phyloP scores from a whole-genome alignment of 92 coral and sea anemone genomes.

The Blastomussa wellsi region DNA sequence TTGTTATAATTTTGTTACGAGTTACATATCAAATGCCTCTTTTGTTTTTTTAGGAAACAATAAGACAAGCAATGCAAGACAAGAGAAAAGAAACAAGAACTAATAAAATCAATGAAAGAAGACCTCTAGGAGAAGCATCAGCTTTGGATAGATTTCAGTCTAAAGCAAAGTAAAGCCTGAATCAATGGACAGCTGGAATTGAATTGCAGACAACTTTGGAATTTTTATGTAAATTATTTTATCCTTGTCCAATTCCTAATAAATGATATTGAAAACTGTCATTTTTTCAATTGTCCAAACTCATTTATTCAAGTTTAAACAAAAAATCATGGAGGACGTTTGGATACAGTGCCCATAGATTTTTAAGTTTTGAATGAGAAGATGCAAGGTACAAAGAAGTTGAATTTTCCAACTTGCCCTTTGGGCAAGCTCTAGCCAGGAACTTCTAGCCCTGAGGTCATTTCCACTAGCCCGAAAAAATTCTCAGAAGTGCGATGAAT shows the following conservation, averaged over 20 bases:
- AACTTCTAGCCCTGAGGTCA: no score
- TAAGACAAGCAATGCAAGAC: constrained; percentile 56
- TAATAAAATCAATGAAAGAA: constrained; percentile 51
- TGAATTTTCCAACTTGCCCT: no score
- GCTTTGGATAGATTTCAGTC: constrained; percentile 82
- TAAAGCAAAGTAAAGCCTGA: constrained; percentile 41
- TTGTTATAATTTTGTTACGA: no score
- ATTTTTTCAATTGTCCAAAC: not conserved
- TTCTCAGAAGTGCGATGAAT: no score
- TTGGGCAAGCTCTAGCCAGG: no score
- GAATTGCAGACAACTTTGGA: not conserved
- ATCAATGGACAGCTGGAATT: not conserved
- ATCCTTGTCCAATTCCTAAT: not conserved
- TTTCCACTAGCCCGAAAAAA: no score
- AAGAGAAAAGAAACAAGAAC: constrained; percentile 70
- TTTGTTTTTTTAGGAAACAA: constrained; percentile 51
- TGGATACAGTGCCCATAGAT: no score
- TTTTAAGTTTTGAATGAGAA: no score
- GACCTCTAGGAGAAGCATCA: constrained; percentile 28
- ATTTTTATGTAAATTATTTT: not conserved
- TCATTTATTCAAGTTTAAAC: no score
- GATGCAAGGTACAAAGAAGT: no score
- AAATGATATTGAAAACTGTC: no score
- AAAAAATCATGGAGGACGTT: no score
- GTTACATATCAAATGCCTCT: not conserved